Conservation (phyloP, 2,113 vertebrate species). For the Ciconia maguari region DNA sequence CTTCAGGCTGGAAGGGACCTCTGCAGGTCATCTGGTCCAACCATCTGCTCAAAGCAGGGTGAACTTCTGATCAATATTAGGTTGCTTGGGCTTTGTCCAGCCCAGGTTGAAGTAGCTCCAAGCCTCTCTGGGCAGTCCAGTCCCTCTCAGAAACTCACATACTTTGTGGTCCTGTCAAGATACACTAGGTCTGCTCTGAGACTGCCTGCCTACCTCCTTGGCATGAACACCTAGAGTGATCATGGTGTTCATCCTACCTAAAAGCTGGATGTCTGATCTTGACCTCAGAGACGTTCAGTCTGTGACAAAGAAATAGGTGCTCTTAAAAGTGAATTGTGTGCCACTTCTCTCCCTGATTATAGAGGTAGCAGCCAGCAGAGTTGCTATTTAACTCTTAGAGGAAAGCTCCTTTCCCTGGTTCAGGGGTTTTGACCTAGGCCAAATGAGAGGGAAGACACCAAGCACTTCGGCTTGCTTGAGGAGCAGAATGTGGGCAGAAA, state of each 20-base stretch:
- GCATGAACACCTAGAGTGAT: not conserved
- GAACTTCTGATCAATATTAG: not conserved
- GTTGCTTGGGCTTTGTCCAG: not conserved
- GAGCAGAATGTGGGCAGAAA: not conserved
- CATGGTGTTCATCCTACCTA: not conserved
- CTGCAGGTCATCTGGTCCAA: not conserved
- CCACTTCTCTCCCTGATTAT: not conserved
- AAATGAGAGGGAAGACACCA: not conserved
- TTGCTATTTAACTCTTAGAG: not conserved
- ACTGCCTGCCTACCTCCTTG: not conserved
- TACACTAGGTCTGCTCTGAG: not conserved
- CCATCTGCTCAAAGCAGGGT: not conserved
- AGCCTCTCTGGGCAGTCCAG: not conserved
- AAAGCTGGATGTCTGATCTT: not conserved
- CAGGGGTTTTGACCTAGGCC: not conserved
- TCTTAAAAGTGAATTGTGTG: not conserved
- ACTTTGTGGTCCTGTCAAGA: not conserved
- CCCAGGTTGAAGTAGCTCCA: not conserved
- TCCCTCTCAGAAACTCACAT: not conserved
- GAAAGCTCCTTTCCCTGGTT: not conserved
- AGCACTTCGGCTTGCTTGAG: not conserved
- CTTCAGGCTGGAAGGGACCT: not conserved
- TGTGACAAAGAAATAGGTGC: not conserved
- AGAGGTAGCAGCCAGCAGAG: not conserved
- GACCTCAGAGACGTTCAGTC: not conserved